Base-by-base conservation (phyloP, 2,113 vertebrate species). In the Engraulis encrasicolus region DNA sequence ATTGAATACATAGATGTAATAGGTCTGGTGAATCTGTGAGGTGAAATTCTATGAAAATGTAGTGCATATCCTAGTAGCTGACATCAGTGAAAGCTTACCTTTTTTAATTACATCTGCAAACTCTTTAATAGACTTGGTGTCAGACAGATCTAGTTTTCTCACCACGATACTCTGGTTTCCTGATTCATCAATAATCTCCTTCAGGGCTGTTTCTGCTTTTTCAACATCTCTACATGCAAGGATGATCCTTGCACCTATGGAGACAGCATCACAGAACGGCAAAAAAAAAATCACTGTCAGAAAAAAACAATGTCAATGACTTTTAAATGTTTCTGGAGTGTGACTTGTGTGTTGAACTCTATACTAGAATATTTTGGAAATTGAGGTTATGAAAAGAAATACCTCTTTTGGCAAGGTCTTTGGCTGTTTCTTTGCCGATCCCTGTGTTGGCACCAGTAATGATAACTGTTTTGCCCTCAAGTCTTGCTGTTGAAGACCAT, bases 391-490 rank as follows among this genome's bases (percentile, higher is more conserved):
- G n/a, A 36, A 2, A 40, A 31, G 14, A 34, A 34, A 27, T 86
- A 90, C 89, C 89, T 87, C 90, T 87, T 71, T 80, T 86, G 5
- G 89, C 88, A 6, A 92, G 85, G 85, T 90, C 87, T 78, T 66
- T 78, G 48, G 89, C 78, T 18, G 90, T 91, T 85, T 91, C 90
- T 82, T 90, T 92, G n/a, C 90, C 91, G 84, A 92, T 91, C 17
- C 91, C 91, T 80, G 83, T 83, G 85, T 92, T 92, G 81, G 85
- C 90, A 31, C 87, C 90, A 50, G 91, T 92, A 66, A 91, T 85
- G 36, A 92, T 88, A 52, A 87, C 83, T 14, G 89, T 91, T 85
- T 90, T 91, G 18, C 86, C 89, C 87, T 90, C 84, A 12, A 92
- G 84, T 52, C 81, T 79, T 78, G 20, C 54, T 5, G 20, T 81